phyloP scores from a whole-genome alignment of 2,797 vertebrate genomes.

The Darevskia mixta region DNA sequence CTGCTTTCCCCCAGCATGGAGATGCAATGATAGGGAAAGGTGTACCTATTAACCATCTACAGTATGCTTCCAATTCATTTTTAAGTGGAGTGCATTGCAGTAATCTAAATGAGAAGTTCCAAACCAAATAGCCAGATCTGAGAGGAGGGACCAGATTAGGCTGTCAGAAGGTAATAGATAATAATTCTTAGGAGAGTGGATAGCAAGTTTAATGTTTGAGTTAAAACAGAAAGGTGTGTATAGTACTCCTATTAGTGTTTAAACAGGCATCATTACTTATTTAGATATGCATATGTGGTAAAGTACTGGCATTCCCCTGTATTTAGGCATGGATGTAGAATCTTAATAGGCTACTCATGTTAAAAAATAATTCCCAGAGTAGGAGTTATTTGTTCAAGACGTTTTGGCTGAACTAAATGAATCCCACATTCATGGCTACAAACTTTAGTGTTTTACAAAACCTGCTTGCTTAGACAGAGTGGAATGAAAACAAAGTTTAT shows the following conservation, averaged over 20 bases:
- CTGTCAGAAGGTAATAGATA: background rate
- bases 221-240: background rate
- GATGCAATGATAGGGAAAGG: background rate
- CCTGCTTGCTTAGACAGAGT: background rate
- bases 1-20: background rate
- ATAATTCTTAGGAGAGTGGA: background rate
- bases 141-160: background rate
- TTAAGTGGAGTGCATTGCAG: background rate
- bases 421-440: background rate
- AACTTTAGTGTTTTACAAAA: background rate
- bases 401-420: background rate
- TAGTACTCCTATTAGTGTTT: background rate
- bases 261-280: background rate
- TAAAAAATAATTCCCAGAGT: background rate
- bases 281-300: background rate
- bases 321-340: constrained; percentile 1
- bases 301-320: background rate
- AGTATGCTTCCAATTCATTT: background rate
- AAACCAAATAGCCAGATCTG: background rate
- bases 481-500: background rate
- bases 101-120: background rate
- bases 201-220: background rate
- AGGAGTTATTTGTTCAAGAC: background rate
- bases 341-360: background rate
- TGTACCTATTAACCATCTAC: background rate